Conservation (phyloP, 2,113 vertebrate genomes). For the Pagrus major region DNA sequence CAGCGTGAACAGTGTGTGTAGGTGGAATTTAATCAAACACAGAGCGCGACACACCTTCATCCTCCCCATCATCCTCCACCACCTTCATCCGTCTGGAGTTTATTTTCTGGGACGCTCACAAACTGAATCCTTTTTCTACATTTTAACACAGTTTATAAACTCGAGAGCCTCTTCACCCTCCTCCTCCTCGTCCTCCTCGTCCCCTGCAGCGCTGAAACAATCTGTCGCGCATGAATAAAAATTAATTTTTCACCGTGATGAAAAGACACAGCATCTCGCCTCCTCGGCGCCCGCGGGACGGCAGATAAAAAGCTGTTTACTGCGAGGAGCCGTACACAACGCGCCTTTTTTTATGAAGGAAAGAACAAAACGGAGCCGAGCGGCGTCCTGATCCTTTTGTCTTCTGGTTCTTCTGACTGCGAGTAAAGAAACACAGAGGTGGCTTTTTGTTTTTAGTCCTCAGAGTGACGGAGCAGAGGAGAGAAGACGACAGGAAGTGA, state of each 20-base stretch:
- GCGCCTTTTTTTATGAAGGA: not conserved
- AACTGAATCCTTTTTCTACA: not conserved
- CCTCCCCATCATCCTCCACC: not conserved
- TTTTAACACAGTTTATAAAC: slow-evolving; percentile 3
- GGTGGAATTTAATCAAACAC: not conserved
- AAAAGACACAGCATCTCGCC: slow-evolving; percentile 15
- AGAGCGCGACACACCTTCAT: slow-evolving; percentile 1
- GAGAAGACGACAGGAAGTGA: not conserved
- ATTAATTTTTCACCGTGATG: slow-evolving; percentile 20
- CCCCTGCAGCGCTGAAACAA: slow-evolving; percentile 24
- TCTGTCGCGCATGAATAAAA: slow-evolving; percentile 27
- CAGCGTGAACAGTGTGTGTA: not conserved
- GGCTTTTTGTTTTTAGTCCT: not conserved
- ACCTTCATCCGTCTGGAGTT: not conserved
- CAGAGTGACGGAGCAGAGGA: slow-evolving; percentile 4
- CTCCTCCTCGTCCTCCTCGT: not conserved
- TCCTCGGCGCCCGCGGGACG: not conserved
- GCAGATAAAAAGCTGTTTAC: slow-evolving; percentile 39
- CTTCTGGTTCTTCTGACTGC: not conserved
- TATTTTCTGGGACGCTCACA: not conserved
- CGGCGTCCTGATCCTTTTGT: slow-evolving; percentile 1
- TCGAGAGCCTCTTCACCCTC: not conserved
- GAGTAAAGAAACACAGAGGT: not conserved
- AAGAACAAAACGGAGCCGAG: not conserved
- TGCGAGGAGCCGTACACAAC: slow-evolving; percentile 8